These are phyloP conservation scores for Cryptotis parvus DNA, from an alignment of 2,113 vertebrate genomes.

Conservation along the genomic window DNA sequence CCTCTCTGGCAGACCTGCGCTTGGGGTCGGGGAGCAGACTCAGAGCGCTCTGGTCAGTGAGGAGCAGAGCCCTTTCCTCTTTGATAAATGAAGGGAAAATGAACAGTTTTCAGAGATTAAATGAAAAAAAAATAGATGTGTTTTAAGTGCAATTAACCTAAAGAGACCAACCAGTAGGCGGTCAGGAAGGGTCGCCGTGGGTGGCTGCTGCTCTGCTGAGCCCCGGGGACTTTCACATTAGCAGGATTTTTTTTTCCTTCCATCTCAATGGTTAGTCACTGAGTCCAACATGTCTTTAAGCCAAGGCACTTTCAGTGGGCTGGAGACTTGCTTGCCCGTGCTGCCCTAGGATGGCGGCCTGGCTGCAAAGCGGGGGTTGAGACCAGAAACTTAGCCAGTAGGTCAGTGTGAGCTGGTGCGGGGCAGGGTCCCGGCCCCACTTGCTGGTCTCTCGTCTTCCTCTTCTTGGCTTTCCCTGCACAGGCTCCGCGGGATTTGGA, in stretches of 20 bases:
- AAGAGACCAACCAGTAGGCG: slow-evolving; percentile 81
- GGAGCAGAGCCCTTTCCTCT: slow-evolving; percentile 77
- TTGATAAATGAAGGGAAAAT: slow-evolving; percentile 65
- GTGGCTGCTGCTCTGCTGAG: too few species aligned
- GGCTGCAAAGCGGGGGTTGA: neutral
- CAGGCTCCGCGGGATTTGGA: too few species aligned
- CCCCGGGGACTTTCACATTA: slow-evolving; percentile 66
- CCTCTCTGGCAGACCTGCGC: neutral
- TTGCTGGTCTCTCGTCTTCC: neutral
- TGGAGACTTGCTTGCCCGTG: neutral
- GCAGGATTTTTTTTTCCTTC: slow-evolving; percentile 79
- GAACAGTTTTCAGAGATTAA: slow-evolving; percentile 69
- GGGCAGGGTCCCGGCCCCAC: neutral
- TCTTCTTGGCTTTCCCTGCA: neutral
- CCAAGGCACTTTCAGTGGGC: slow-evolving; percentile 48
- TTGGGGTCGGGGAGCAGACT: too few species aligned
- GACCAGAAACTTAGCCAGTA: neutral
- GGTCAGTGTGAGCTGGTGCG: too few species aligned
- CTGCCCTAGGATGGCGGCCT: neutral
- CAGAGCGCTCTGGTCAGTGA: slow-evolving; percentile 79
- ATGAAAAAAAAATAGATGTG: slow-evolving; percentile 40
- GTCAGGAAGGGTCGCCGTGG: slow-evolving; percentile 76
- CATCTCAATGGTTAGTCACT: slow-evolving; percentile 74
- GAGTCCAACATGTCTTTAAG: slow-evolving; percentile 64
- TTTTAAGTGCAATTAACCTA: slow-evolving; percentile 86